Base-by-base conservation (phyloP, 2,113 vertebrate genomes). In the Poecile atricapillus region DNA sequence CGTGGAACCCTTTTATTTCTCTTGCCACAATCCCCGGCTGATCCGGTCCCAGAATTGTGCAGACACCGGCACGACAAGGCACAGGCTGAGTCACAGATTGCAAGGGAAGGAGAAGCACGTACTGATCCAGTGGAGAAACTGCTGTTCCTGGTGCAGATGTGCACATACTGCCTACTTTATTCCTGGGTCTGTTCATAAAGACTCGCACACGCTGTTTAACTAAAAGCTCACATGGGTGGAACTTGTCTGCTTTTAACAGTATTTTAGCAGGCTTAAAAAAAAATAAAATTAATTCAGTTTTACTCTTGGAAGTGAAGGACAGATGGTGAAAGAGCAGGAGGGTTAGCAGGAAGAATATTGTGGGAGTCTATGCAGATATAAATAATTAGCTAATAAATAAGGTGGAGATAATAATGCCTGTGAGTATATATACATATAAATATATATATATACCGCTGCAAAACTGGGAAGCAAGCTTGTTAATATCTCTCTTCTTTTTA, bases 321-420 rank as follows among this genome's bases (percentile, higher is more conserved):
- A 97, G 96, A 96, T 96, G 94, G 94, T 87, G 33, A 62, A 95
- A 93, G 83, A 94, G 71, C 80, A 83, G 86, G 63, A 86, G 76
- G 79, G 55, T 83, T 93, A 96, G 83, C 96, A 93, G 68, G 86
- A 95, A 95, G 93, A 94, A 89, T 95, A 95, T 86, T 95, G 95
- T 87, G 75, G 89, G 89, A 89, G 77, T 89, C 93, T 95, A 49
- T 82, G 49, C 87, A 95, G 89, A 79, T 95, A 94, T 80, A 95
- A 94, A 96, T 91, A 94, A 65, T 84, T 50, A 49, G 41, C 53
- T 95, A 91, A 96, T 84, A 94, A 92, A 89, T 78, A 87, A 93
- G 58, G 69, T 71, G 70, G 43, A 87, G 49, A 43, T 71, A 95
- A 92, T 75, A 94, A 88, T 47, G 24, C 41, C 39, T 80, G 15